These are phyloP conservation scores for Colaptes auratus DNA, from an alignment of 2,113 vertebrate species.

Conservation along the genomic window DNA sequence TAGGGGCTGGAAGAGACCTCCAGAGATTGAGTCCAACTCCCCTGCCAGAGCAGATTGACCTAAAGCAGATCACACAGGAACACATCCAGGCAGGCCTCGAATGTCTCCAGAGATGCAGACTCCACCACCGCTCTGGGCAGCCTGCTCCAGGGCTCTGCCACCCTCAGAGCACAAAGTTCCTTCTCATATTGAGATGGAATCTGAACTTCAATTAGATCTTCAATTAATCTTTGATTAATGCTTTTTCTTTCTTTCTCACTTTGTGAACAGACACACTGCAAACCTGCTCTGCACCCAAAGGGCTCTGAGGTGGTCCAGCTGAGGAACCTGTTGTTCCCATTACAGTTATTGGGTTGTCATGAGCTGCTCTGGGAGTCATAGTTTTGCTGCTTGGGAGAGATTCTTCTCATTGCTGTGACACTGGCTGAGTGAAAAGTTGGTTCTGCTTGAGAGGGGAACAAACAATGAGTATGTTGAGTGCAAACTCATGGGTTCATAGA, in stretches of 20 bases:
- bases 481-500: background rate
- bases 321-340: background rate
- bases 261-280: background rate
- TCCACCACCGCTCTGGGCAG: no score
- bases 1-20: no score
- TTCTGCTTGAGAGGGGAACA: background rate
- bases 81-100: no score
- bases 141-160: no score
- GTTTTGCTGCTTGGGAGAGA: background rate
- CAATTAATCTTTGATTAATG: background rate
- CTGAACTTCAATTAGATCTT: background rate
- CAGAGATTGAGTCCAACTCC: no score
- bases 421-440: slow-evolving; percentile 13
- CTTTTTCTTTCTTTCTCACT: background rate
- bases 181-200: no score
- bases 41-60: no score
- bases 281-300: background rate
- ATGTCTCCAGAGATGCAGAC: no score
- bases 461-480: background rate
- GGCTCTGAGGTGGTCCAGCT: no score
- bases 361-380: background rate
- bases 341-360: background rate
- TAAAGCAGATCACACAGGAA: no score
- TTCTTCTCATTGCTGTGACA: background rate
- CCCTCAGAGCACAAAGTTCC: no score